phyloP scores from a whole-genome alignment of 2,797 vertebrate genomes.

The Ceryle rudis region DNA sequence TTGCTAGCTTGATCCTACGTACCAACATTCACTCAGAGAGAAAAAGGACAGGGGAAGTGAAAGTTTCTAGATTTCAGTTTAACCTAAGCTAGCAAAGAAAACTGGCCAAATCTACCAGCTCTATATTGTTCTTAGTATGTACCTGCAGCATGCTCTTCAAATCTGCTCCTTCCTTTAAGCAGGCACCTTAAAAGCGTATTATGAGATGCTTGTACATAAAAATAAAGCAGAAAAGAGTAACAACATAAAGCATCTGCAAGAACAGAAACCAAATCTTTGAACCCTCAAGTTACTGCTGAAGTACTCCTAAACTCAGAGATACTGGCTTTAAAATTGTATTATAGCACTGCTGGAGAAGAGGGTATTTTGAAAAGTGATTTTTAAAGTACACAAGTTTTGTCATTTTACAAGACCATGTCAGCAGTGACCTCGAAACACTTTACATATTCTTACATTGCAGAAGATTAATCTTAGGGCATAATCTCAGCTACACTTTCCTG shows the following conservation, averaged over 20 bases:
- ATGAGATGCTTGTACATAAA: background rate
- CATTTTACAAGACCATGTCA: background rate
- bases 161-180: background rate
- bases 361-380: background rate
- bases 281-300: background rate
- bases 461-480: background rate
- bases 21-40: background rate
- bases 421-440: background rate
- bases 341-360: background rate
- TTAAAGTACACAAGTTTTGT: background rate
- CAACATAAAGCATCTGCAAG: background rate
- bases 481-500: background rate
- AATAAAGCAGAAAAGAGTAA: background rate
- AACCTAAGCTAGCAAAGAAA: background rate
- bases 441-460: background rate
- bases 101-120: background rate
- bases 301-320: background rate
- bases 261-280: background rate
- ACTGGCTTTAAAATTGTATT: background rate
- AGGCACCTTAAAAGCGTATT: background rate
- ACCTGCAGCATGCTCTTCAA: background rate
- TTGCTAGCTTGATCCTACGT: background rate
- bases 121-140: background rate
- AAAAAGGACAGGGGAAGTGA: background rate
- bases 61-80: conserved; percentile 29